Evolutionary conservation across 2,797 vertebrate species (phyloP).

Genomic region (Manis crassicaudata): DNA sequence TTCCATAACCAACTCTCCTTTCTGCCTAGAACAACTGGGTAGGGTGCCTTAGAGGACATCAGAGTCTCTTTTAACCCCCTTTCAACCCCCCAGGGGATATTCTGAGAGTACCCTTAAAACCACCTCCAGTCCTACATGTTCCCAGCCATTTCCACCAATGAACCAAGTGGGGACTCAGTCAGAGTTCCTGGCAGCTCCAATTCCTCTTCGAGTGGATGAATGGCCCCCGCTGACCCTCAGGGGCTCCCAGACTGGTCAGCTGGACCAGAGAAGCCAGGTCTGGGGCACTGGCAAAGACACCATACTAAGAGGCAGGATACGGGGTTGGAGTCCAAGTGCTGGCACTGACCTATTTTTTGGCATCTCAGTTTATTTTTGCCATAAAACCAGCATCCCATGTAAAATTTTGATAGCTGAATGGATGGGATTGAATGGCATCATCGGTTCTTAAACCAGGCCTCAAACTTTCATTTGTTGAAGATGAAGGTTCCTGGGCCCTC

Average conservation of each 20-base stretch:
- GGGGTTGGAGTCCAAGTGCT: background rate
- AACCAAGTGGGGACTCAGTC: background rate
- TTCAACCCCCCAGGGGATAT: background rate
- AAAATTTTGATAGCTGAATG: constrained; percentile 21
- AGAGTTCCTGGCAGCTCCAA: background rate
- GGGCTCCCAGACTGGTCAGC: background rate
- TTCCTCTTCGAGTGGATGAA: background rate
- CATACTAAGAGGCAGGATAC: background rate
- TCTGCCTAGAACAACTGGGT: background rate
- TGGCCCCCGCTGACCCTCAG: background rate
- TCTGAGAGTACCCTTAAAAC: constrained; percentile 3
- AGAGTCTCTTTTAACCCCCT: background rate
- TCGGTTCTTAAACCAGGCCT: constrained; percentile 19
- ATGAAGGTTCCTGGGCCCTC: constrained; percentile 10
- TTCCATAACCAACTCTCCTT: background rate
- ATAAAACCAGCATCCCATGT: background rate
- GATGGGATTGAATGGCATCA: background rate
- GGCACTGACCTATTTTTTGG: background rate
- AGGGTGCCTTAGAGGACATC: background rate
- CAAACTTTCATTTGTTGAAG: background rate
- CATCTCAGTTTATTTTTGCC: constrained; percentile 13
- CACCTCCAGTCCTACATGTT: background rate
- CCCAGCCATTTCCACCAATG: background rate
- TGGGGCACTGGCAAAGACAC: background rate
- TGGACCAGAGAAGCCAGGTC: background rate